Base-by-base conservation (phyloP, 2,113 vertebrate genomes). In the Carollia perspicillata region DNA sequence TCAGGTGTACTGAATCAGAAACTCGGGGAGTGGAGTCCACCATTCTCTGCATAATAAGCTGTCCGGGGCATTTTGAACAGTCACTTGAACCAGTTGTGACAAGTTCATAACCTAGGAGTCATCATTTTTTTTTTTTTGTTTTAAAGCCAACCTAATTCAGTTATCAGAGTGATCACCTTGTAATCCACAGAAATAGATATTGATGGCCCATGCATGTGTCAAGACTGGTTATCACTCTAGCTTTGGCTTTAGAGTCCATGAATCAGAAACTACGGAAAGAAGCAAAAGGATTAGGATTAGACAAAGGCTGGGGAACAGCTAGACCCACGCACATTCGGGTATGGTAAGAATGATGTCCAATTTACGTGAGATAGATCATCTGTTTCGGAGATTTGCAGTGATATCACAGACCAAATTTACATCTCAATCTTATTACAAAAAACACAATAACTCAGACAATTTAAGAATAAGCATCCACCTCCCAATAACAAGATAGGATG, bases 131-230 rank as follows among this genome's bases (percentile, higher is more conserved):
- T 81, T 83, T 77, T 30, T 65, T 93, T 60, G 28, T 63, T 92
- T 80, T 63, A 84, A 80, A 97, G 81, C 28, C 69, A 92, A 97
- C 81, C 66, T 65, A 90, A 92, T 94, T 98, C 96, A 77, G 26
- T 98, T 97, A 97, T 96, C 95, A 90, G 93, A 97, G 94, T 93
- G 93, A 98, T 98, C 97, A 97, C 81, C 35, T 78, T 96, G 93
- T 96, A 98, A 98, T 97, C 93, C 94, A 84, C 94, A 95, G 81
- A 96, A 97, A 97, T 94, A 98, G 97, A 98, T 96, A 96, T 53
- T 88, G 88, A n/a, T 4, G 22, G 97, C 96, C 96, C 20, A 5
- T 95, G 63, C 77, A 97, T 97, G 94, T 97, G 91, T 96, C 97
- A 35, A 37, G 13, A 69, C 8, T 16, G 23, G 53, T 58, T 63